Base-by-base conservation (phyloP, 1,140 invertebrate species). In the Nephila pilipes region DNA sequence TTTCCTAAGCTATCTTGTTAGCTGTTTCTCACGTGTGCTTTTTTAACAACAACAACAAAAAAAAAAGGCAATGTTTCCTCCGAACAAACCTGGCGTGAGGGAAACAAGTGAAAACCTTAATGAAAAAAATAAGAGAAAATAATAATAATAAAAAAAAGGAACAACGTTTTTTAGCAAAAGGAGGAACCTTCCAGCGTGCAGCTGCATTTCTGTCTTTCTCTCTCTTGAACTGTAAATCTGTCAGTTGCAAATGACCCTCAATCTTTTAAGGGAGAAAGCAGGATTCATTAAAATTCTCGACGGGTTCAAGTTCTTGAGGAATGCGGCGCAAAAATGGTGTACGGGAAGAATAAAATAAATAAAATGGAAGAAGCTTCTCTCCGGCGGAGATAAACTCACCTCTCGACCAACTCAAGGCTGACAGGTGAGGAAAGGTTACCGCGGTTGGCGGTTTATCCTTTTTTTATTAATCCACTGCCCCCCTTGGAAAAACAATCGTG, bases 181-280 rank as follows among this genome's bases (percentile, higher is more conserved):
- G 63, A 65, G 63, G 63, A 55, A 57, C 25, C 36, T 83, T 83
- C 54, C 22, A 55, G 81, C 36, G 20, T 90, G 88, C 88, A 90
- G 88, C 88, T 90, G 87, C n/a, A n/a, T n/a, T 80, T 38, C 25
- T 32, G 32, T 46, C 58, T 46, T 46, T 46, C 12, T 46, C 46
- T 87, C 85, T 69, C 60, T 88, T 75, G 63, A 88, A 88, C 88
- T 90, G 88, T 90, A 90, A 90, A 90, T 90, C 88, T 90, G 88
- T 90, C 88, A 90, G 75, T 80, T 90, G 88, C 55, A 90, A 90
- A 90, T 90, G 88, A 90, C 88, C 88, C 88, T 90, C 88, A 90
- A 90, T 90, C 88, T 90, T 90, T 90, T 90, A 80, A 90, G 88
- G 88, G 88, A 90, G 88, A 90, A 90, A 90, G 88, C 88, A n/a